A percentile compares a stretch with the other conserved stretches of the same genome.
Conservation (phyloP, 1,140 invertebrate genomes). For the Oreohelix idahoensis region DNA sequence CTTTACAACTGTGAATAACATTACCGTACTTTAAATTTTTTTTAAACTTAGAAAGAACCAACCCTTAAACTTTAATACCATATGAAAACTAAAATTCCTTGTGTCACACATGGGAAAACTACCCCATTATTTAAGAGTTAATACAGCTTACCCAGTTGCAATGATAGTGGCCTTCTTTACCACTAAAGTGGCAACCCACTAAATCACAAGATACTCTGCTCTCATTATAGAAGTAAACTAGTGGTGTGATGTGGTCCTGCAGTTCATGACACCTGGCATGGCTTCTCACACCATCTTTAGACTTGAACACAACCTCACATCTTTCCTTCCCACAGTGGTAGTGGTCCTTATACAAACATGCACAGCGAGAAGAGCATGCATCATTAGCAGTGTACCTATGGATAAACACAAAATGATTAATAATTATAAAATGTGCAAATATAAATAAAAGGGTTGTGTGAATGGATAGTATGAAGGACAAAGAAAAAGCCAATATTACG, state of each 20-base stretch:
- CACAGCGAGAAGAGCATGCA: slow-evolving; percentile 80
- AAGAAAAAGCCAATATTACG: too few species aligned
- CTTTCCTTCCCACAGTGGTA: slow-evolving; percentile 79
- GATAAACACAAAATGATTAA: too few species aligned
- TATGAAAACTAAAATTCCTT: too few species aligned
- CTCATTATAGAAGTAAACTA: slow-evolving; percentile 80
- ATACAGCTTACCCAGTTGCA: slow-evolving; percentile 79
- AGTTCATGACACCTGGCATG: slow-evolving; percentile 88
- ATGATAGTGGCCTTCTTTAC: slow-evolving; percentile 89
- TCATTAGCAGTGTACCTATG: slow-evolving; percentile 75
- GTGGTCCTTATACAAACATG: slow-evolving; percentile 82
- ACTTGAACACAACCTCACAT: slow-evolving; percentile 77
- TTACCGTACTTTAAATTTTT: too few species aligned
- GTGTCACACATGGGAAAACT: too few species aligned
- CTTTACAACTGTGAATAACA: too few species aligned
- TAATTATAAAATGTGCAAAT: too few species aligned
- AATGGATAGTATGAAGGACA: too few species aligned
- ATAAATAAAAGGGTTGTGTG: too few species aligned
- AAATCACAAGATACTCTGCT: slow-evolving; percentile 76
- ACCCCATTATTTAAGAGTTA: too few species aligned
- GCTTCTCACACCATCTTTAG: slow-evolving; percentile 85
- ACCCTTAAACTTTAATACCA: too few species aligned
- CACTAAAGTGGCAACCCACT: slow-evolving; percentile 83
- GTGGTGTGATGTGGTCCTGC: slow-evolving; percentile 87
- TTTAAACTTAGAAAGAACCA: too few species aligned